Conservation (phyloP, 2,797 vertebrate species). For the Chiloscyllium punctatum region DNA sequence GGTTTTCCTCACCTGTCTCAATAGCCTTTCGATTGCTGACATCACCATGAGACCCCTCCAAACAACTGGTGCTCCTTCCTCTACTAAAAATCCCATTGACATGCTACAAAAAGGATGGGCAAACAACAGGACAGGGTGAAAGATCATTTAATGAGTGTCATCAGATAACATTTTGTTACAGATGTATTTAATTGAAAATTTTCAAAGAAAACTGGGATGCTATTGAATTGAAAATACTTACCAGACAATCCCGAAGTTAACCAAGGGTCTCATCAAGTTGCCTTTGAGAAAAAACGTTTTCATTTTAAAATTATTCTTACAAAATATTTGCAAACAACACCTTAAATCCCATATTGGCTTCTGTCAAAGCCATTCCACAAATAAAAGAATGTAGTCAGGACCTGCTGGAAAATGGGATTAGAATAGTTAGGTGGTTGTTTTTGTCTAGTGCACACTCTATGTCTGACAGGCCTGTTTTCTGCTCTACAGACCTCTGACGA, state of each 20-base stretch:
- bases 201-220: not conserved
- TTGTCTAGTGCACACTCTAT: too few relatives aligned
- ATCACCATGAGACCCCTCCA: conserved; percentile 98
- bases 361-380: not conserved
- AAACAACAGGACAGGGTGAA: conserved; percentile 40
- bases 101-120: conserved; percentile 64
- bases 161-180: not conserved
- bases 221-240: conserved; percentile 54
- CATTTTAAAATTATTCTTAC: not conserved
- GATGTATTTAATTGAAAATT: not conserved
- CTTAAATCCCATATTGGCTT: not conserved
- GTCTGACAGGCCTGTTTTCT: too few relatives aligned
- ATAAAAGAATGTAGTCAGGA: too few relatives aligned
- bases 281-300: conserved; percentile 58
- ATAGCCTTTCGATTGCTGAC: conserved; percentile 84
- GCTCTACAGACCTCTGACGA: too few relatives aligned
- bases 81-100: conserved; percentile 96
- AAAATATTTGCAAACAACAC: not conserved
- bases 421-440: too few relatives aligned
- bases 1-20: conserved; percentile 72
- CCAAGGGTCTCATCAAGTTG: conserved; percentile 86
- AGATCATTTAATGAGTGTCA: not conserved
- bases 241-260: conserved; percentile 89
- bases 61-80: conserved; percentile 76
- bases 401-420: too few relatives aligned